Evolutionary conservation across 1,140 invertebrate species (phyloP).

Genomic region (Popillia japonica): DNA sequence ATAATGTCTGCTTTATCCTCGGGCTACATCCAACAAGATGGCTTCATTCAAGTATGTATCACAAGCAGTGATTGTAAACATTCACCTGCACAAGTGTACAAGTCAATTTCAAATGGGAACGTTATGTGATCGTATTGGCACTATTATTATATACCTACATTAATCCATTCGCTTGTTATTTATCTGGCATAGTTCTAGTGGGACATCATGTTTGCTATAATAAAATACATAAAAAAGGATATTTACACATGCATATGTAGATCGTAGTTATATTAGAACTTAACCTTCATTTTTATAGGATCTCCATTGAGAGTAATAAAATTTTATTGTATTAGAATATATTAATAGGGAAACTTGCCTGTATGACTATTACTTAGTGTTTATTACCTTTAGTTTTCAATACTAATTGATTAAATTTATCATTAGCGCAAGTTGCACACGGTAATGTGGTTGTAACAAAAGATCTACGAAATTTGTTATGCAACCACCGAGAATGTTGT

Average conservation of each 20-base stretch:
- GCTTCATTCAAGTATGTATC: not conserved
- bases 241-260: not conserved
- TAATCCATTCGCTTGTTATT: not conserved
- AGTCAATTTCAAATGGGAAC: not conserved
- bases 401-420: too few relatives aligned
- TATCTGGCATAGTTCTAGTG: not conserved
- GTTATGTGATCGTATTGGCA: not conserved
- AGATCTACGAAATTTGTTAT: too few relatives aligned
- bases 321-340: not conserved
- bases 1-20: not conserved
- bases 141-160: too few relatives aligned
- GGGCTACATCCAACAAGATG: not conserved
- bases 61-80: not conserved
- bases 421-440: too few relatives aligned
- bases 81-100: not conserved
- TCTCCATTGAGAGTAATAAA: not conserved
- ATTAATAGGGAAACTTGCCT: too few relatives aligned
- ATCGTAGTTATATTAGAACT: not conserved
- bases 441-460: too few relatives aligned
- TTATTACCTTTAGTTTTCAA: too few relatives aligned
- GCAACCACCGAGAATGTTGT: too few relatives aligned
- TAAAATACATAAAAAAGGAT: not conserved
- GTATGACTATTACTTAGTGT: too few relatives aligned
- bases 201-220: not conserved
- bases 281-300: not conserved